A percentile compares a stretch with the other conserved stretches of the same genome.
These are phyloP conservation scores for Smutsia temminckii DNA, from an alignment of 2,797 vertebrate genomes.

Conservation along the genomic window DNA sequence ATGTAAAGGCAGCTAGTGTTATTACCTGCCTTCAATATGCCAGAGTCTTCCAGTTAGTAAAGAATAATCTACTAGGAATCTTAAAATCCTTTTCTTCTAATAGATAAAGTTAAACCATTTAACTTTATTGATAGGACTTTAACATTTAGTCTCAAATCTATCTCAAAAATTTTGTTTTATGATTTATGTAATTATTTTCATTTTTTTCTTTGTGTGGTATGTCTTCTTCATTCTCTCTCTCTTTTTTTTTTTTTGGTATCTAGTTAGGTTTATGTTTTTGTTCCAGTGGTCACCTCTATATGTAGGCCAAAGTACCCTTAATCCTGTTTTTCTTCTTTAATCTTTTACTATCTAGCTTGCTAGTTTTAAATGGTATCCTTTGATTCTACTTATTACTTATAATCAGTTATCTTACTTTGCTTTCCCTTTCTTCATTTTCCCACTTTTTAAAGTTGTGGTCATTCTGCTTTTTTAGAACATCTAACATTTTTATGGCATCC, in stretches of 20 bases:
- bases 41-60: no score
- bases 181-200: background rate
- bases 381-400: background rate
- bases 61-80: background rate
- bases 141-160: background rate
- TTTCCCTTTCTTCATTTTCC: background rate
- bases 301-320: background rate
- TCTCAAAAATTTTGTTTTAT: background rate
- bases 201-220: background rate
- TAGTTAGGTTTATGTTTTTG: background rate
- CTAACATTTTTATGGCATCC: background rate
- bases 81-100: background rate
- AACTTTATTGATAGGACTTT: background rate
- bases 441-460: background rate
- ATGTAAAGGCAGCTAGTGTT: no score
- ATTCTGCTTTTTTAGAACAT: background rate
- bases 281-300: background rate
- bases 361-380: background rate
- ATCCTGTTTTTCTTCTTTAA: background rate
- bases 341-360: background rate
- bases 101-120: background rate
- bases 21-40: no score
- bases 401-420: background rate
- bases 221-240: background rate
- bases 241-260: background rate